These are phyloP conservation scores for Otolemur crassicaudatus DNA, from an alignment of 2,797 vertebrate species.

Conservation along the genomic window DNA sequence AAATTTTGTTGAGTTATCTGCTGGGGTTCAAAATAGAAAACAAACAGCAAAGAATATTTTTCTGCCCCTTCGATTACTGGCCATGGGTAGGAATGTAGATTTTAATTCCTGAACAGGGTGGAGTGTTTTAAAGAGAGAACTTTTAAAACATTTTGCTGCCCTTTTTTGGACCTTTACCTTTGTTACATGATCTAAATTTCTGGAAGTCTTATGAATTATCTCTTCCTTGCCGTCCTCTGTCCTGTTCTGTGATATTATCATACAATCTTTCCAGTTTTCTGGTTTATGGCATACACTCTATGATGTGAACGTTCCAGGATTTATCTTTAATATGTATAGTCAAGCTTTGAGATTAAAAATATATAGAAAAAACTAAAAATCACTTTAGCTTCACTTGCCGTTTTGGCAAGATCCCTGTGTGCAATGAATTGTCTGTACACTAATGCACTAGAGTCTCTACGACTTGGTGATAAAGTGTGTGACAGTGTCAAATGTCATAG, in stretches of 20 bases:
- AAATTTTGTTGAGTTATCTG: background rate
- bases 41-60: background rate
- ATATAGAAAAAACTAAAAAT: background rate
- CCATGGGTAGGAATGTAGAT: background rate
- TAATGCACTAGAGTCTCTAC: background rate
- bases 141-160: background rate
- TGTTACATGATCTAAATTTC: background rate
- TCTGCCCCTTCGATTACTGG: background rate
- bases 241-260: background rate
- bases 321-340: background rate
- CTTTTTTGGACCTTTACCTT: background rate
- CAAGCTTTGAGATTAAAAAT: slow-evolving; percentile 9
- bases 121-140: background rate
- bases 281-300: background rate
- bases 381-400: background rate
- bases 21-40: background rate
- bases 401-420: background rate
- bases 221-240: background rate
- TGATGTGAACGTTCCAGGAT: background rate
- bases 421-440: background rate
- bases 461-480: background rate
- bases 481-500: background rate
- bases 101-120: background rate
- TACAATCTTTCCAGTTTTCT: background rate
- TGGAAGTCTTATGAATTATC: background rate